Conservation (phyloP, 2,888 invertebrate genomes). For the Apamea anceps region DNA sequence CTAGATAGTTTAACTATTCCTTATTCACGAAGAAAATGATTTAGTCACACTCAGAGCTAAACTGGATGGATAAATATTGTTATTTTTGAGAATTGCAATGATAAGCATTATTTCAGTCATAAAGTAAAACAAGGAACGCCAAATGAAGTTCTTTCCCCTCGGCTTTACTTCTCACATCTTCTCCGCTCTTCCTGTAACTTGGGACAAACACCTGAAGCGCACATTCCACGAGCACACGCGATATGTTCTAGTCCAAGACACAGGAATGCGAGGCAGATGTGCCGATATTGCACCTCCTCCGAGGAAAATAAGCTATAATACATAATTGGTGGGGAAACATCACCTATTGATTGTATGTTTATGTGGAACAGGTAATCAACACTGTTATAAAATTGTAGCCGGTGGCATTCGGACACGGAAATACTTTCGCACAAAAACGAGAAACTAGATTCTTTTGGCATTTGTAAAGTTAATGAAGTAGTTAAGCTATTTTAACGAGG, state of each 20-base stretch:
- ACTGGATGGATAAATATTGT: background rate
- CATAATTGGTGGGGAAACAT: slow-evolving; percentile 25
- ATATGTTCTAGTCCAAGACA: slow-evolving; percentile 80
- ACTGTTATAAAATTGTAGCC: slow-evolving; percentile 18
- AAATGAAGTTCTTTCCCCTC: background rate
- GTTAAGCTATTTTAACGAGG: slow-evolving; percentile 9
- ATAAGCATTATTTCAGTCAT: too few relatives aligned
- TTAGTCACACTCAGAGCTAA: too few relatives aligned
- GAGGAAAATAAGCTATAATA: slow-evolving; percentile 46
- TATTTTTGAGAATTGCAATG: background rate
- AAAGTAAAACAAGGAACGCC: background rate
- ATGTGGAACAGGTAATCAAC: slow-evolving; percentile 31
- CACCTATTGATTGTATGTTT: slow-evolving; percentile 27
- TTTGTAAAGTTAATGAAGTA: slow-evolving; percentile 43
- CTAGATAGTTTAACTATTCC: too few relatives aligned
- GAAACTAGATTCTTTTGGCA: slow-evolving; percentile 2
- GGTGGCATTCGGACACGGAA: slow-evolving; percentile 18
- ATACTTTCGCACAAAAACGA: slow-evolving; percentile 16
- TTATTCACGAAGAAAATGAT: too few relatives aligned
- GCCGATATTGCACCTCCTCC: slow-evolving; percentile 73
- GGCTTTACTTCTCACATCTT: background rate
- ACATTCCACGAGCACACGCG: slow-evolving; percentile 83
- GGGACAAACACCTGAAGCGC: slow-evolving; percentile 59
- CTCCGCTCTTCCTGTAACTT: slow-evolving; percentile 56
- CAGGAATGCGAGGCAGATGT: slow-evolving; percentile 80